A percentile compares a stretch with the other conserved stretches of the same genome.
phyloP scores from a whole-genome alignment of 2,888 invertebrate species.

The Ectemnius continuus region DNA sequence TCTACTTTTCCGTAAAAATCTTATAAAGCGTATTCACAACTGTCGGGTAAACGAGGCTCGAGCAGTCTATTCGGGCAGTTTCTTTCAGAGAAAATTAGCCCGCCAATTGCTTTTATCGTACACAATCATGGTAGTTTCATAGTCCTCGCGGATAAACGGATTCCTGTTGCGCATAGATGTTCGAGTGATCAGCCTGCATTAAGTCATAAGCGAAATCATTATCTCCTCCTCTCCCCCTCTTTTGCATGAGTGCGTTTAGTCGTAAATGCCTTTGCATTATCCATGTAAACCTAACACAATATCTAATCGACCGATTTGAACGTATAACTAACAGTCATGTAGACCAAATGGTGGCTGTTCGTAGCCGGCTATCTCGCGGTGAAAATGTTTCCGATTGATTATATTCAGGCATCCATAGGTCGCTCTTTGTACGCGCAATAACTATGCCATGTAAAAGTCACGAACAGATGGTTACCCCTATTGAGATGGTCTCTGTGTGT shows the following conservation, averaged over 20 bases:
- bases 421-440: neutral
- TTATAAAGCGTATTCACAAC: slow-evolving; percentile 34
- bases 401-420: neutral
- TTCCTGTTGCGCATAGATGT: no score
- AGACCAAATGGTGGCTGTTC: slow-evolving; percentile 5
- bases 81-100: neutral
- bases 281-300: neutral
- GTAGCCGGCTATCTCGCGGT: neutral
- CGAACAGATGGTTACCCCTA: neutral
- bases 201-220: no score
- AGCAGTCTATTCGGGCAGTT: slow-evolving; percentile 12
- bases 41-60: neutral
- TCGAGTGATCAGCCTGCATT: no score
- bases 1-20: slow-evolving; percentile 28
- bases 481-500: neutral
- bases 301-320: slow-evolving; percentile 5
- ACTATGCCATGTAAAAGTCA: neutral
- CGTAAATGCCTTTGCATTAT: slow-evolving; percentile 11
- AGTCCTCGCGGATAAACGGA: neutral
- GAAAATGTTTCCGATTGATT: slow-evolving; percentile 6
- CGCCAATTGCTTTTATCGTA: neutral
- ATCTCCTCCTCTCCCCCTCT: neutral
- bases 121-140: no score
- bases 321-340: neutral
- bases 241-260: slow-evolving; percentile 12